Conservation (phyloP, 2,888 invertebrate genomes). For the Epinotia brunnichana region DNA sequence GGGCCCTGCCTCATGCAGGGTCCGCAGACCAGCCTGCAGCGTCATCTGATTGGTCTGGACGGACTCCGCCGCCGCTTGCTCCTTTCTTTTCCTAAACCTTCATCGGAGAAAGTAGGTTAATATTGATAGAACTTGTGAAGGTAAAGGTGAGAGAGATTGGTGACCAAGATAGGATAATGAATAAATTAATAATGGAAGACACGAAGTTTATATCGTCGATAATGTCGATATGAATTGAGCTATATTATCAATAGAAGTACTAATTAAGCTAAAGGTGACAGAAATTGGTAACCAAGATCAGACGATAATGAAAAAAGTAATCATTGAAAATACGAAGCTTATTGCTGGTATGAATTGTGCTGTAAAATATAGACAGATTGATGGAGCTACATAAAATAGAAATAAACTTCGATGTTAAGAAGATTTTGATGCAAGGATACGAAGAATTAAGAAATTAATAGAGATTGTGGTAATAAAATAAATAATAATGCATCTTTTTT, state of each 20-base stretch:
- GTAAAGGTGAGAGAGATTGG: neutral
- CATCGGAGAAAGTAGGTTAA: conserved; percentile 4
- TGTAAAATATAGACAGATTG: neutral
- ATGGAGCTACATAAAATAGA: too few relatives aligned
- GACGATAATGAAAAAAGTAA: neutral
- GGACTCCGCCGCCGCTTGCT: conserved; percentile 86
- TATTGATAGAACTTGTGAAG: neutral
- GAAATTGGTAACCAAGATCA: neutral
- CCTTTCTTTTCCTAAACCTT: conserved; percentile 97
- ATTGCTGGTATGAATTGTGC: too few relatives aligned
- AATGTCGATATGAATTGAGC: too few relatives aligned
- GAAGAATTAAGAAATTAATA: neutral
- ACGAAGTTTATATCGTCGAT: neutral
- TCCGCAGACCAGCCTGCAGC: conserved; percentile 96
- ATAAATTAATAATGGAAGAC: neutral
- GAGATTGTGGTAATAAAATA: too few relatives aligned
- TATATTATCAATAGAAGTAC: too few relatives aligned
- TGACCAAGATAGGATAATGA: neutral
- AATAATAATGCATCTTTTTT: too few relatives aligned
- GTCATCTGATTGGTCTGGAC: conserved; percentile 89
- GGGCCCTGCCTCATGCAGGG: conserved; percentile 98
- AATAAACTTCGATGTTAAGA: too few relatives aligned
- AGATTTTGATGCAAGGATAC: neutral
- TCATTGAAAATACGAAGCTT: neutral
- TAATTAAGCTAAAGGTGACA: too few relatives aligned